A percentile compares a stretch with the other conserved stretches of the same genome.
These are phyloP conservation scores for Eremobia ochroleuca DNA, from an alignment of 2,888 invertebrate genomes.

Conservation along the genomic window DNA sequence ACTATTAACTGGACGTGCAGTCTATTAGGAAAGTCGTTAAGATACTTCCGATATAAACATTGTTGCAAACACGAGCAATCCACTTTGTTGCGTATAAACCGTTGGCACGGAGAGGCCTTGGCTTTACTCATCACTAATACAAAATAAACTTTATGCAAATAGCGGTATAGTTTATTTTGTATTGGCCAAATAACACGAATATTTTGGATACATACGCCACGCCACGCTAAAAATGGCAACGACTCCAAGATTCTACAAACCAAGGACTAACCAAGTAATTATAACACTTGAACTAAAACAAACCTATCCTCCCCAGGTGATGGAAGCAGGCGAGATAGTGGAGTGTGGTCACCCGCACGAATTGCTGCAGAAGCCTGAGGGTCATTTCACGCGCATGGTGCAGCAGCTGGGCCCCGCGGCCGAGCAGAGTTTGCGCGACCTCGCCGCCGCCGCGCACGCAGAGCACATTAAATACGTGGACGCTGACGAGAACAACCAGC, in stretches of 20 bases:
- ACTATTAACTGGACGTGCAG: background rate
- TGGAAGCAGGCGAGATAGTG: slow-evolving; percentile 92
- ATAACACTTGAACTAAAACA: background rate
- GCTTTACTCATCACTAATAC: background rate
- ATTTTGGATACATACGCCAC: background rate
- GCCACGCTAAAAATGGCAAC: no score
- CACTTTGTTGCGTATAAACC: background rate
- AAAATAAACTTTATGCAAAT: background rate
- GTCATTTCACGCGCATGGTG: slow-evolving; percentile 92
- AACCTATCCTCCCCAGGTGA: slow-evolving; percentile 76
- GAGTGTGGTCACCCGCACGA: slow-evolving; percentile 94
- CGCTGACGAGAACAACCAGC: slow-evolving; percentile 78
- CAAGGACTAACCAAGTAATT: background rate
- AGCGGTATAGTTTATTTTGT: background rate
- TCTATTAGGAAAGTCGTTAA: background rate
- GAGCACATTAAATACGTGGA: slow-evolving; percentile 87
- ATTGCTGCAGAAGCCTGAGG: slow-evolving; percentile 90
- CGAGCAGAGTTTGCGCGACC: slow-evolving; percentile 85
- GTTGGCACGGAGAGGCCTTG: background rate
- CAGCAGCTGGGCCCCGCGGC: slow-evolving; percentile 91
- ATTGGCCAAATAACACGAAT: background rate
- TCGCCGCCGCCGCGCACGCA: slow-evolving; percentile 81
- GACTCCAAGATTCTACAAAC: background rate
- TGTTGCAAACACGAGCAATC: background rate
- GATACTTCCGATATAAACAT: background rate